Percentiles rank a stretch among this genome's conserved stretches.
phyloP scores from a whole-genome alignment of 2,888 invertebrate species.

The Diarsia rubi region DNA sequence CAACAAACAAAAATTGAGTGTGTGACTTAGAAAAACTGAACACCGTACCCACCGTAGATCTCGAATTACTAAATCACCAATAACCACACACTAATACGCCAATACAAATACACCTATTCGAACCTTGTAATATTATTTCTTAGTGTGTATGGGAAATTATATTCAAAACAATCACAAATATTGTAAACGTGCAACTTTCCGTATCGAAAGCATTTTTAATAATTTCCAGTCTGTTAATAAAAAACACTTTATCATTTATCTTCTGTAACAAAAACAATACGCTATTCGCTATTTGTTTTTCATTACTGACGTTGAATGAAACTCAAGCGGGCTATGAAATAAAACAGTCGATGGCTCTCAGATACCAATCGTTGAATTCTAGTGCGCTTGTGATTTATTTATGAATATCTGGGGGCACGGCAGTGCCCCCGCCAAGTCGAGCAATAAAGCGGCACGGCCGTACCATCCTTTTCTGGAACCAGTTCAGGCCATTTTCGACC shows the following conservation, averaged over 20 bases:
- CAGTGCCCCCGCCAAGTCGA: too few species aligned
- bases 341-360: slow-evolving; percentile 30
- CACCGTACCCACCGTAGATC: too few species aligned
- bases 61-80: too few species aligned
- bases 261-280: slow-evolving; percentile 33
- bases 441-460: too few species aligned
- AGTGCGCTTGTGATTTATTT: neutral
- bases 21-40: too few species aligned
- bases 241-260: slow-evolving; percentile 34
- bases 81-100: too few species aligned
- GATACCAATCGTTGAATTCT: slow-evolving; percentile 10
- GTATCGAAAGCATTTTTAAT: slow-evolving; percentile 17
- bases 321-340: slow-evolving; percentile 27
- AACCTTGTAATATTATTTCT: too few species aligned
- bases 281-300: slow-evolving; percentile 39
- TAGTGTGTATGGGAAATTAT: too few species aligned
- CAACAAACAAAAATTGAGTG: neutral
- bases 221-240: slow-evolving; percentile 5
- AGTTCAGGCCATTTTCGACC: too few species aligned
- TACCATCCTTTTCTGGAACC: too few species aligned
- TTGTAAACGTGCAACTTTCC: neutral
- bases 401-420: too few species aligned
- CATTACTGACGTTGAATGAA: slow-evolving; percentile 37
- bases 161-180: slow-evolving; percentile 2
- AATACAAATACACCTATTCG: too few species aligned